phyloP scores from a whole-genome alignment of 2,113 vertebrate species.

The Pterocles burchelli region DNA sequence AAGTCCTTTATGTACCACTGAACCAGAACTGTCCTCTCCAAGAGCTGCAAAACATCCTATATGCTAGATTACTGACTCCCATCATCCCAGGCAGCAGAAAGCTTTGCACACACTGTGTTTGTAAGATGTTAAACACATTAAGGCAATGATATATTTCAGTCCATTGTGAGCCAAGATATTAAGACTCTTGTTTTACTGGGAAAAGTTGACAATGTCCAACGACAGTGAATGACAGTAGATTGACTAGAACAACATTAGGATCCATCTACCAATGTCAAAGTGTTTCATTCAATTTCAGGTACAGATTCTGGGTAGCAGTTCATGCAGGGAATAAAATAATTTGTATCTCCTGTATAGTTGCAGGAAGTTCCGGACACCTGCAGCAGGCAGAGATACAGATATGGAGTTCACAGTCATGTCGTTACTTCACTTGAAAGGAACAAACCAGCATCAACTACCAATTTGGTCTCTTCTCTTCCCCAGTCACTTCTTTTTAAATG shows the following conservation, averaged over 20 bases:
- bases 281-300: not conserved
- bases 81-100: not conserved
- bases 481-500: conserved; percentile 11
- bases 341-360: not conserved
- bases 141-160: not conserved
- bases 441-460: not conserved
- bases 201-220: not conserved
- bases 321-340: not conserved
- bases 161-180: not conserved
- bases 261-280: not conserved
- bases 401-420: not conserved
- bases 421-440: conserved; percentile 15
- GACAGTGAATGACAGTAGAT: not conserved
- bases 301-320: not conserved
- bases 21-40: not conserved
- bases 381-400: not conserved
- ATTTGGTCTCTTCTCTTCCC: not conserved
- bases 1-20: not conserved
- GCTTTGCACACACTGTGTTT: not conserved
- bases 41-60: not conserved
- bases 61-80: not conserved
- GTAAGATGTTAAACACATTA: not conserved
- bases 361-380: conserved; percentile 3
- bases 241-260: not conserved
- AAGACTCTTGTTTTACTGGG: not conserved